phyloP scores from a whole-genome alignment of 2,113 vertebrate species.

The Otolemur garnettii region DNA sequence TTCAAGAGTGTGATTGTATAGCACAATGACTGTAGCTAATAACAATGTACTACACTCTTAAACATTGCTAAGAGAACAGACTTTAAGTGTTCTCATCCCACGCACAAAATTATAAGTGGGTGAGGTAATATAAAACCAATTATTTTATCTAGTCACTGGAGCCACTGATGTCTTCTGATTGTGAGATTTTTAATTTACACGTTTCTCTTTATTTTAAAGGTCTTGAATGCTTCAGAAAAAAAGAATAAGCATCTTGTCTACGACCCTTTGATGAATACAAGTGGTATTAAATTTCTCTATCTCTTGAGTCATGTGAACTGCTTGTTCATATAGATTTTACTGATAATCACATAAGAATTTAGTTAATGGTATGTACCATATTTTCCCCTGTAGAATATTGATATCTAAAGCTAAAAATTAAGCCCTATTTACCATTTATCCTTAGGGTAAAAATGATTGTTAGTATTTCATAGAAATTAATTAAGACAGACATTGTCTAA shows the following conservation, averaged over 20 bases:
- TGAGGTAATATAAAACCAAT: not conserved
- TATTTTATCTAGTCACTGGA: not conserved
- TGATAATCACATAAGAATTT: not conserved
- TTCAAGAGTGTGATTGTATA: not conserved
- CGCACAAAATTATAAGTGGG: not conserved
- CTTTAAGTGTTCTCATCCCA: not conserved
- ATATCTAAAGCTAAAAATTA: not conserved
- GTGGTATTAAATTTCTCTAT: not conserved
- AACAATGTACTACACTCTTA: not conserved
- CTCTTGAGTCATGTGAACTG: not conserved
- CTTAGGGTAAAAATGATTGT: not conserved
- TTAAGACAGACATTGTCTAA: not conserved
- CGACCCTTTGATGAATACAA: not conserved
- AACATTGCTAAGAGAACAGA: not conserved
- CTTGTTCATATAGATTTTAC: not conserved
- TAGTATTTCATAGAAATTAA: not conserved
- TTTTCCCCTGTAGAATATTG: not conserved
- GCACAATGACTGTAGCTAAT: not conserved
- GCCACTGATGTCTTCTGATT: not conserved
- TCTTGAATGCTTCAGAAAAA: slow-evolving; percentile 19
- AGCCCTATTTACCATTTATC: not conserved
- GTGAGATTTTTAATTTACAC: not conserved
- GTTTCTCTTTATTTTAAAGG: slow-evolving; percentile 50
- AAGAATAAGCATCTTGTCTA: not conserved
- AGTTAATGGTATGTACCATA: not conserved